phyloP scores from a whole-genome alignment of 2,888 invertebrate species.

The Erebia ligea region DNA sequence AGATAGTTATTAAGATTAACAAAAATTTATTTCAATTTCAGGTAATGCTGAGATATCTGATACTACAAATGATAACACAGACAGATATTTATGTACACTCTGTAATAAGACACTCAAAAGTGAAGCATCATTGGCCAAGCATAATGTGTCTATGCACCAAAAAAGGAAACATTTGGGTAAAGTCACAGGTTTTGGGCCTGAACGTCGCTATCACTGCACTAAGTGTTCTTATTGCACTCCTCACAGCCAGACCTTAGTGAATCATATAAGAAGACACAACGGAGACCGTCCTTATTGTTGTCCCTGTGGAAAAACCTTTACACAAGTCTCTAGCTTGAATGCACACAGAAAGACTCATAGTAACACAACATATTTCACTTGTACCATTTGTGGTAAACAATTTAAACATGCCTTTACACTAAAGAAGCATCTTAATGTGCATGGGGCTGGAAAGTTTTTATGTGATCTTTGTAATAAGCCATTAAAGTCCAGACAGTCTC shows the following conservation, averaged over 20 bases:
- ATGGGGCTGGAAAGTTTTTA: slow-evolving; percentile 60
- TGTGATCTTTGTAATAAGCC: slow-evolving; percentile 71
- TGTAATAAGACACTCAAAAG: slow-evolving; percentile 66
- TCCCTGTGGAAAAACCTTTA: slow-evolving; percentile 74
- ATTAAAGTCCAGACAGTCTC: slow-evolving; percentile 67
- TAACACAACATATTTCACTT: slow-evolving; percentile 64
- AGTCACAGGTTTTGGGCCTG: slow-evolving; percentile 67
- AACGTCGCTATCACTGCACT: slow-evolving; percentile 70
- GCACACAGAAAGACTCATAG: slow-evolving; percentile 75
- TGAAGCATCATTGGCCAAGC: slow-evolving; percentile 60
- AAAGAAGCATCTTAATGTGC: slow-evolving; percentile 70
- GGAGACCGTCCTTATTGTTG: slow-evolving; percentile 74
- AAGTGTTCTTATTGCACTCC: slow-evolving; percentile 71
- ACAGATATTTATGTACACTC: slow-evolving; percentile 51
- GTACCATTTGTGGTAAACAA: slow-evolving; percentile 74
- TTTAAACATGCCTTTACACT: slow-evolving; percentile 75
- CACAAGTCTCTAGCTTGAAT: slow-evolving; percentile 70
- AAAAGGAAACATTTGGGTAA: slow-evolving; percentile 64
- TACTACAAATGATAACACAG: slow-evolving; percentile 11
- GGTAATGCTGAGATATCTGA: not conserved
- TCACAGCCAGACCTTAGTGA: slow-evolving; percentile 74
- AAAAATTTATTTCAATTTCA: slow-evolving; percentile 6
- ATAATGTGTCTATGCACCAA: slow-evolving; percentile 67
- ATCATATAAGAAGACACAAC: slow-evolving; percentile 74
- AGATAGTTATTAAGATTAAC: too few relatives aligned